Base-by-base conservation (phyloP, 2,113 vertebrate species). In the Pelecanus crispus region DNA sequence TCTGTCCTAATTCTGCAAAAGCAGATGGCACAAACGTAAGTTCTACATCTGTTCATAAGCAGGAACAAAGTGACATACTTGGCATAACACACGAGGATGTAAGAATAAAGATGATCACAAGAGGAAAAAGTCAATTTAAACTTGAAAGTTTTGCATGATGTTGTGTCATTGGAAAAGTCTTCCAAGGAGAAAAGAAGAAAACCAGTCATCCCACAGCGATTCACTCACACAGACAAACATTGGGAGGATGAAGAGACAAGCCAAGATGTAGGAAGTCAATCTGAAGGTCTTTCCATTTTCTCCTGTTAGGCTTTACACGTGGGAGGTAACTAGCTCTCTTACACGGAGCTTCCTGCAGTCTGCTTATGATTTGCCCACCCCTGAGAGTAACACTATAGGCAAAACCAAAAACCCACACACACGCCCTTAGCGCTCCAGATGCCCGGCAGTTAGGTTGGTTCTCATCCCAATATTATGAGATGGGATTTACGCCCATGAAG, bases 201-300 rank as follows among this genome's bases (percentile, higher is more conserved):
- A 63, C 29, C 18, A 17, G 15, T 13, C 25, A 32, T 9, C 38
- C 15, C 56, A 20, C 21, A 22, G 5, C 1, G 13, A 24, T 21
- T n/a, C 36, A 15, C 61, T 4, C 82, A 34, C 11, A 7, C 36
- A 21, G 42, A 32, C 31, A 28, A 16, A 11, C 1, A 20, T 1
- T 20, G 58, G 45, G 81, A 26, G 21, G 52, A 25, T 0, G 6
- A 38, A 52, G 59, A 53, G 67, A n/a, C 13, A 8, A 53, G 53
- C 13, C 52, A 15, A 26, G 56, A 19, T 0, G 1, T 5, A 22
- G 36, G 29, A 45, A 26, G 44, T 6, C 1, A 0, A 21, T 17
- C 55, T 50, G 26, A 36, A 62, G 49, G 34, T 34, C n/a, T 6
- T n/a, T 7, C 13, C 31, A 2, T 15, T 47, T n/a, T 11, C 11